phyloP scores from a whole-genome alignment of 2,888 invertebrate species.

The Carpatolechia fugitivella region DNA sequence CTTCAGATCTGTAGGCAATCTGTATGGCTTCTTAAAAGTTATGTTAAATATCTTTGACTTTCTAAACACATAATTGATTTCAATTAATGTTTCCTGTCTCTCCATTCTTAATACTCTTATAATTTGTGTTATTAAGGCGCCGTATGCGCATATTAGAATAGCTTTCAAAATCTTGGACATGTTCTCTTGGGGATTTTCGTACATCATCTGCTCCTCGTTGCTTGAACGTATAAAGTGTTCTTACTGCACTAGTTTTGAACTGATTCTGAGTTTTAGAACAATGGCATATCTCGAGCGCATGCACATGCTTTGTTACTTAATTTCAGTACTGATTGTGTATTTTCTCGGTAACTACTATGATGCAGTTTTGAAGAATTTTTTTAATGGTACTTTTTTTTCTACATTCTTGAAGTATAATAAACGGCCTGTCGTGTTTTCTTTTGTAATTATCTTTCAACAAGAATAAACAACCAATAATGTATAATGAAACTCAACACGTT shows the following conservation, averaged over 20 bases:
- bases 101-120: conserved; percentile 32
- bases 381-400: no score
- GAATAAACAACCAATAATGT: no score
- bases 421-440: no score
- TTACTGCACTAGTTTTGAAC: neutral
- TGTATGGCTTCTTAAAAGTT: conserved; percentile 29
- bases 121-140: conserved; percentile 39
- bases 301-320: no score
- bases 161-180: conserved; percentile 50
- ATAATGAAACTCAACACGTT: no score
- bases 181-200: conserved; percentile 15
- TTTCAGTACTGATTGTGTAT: no score
- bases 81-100: conserved; percentile 33
- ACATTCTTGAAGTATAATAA: no score
- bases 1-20: conserved; percentile 52
- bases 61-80: conserved; percentile 43
- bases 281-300: no score
- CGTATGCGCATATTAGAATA: conserved; percentile 40
- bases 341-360: no score
- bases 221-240: neutral
- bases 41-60: conserved; percentile 31
- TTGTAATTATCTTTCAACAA: no score
- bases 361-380: no score
- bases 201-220: neutral
- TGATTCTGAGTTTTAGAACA: neutral